Evolutionary conservation across 2,113 vertebrate species (phyloP).

Genomic region (Ciconia stormi): DNA sequence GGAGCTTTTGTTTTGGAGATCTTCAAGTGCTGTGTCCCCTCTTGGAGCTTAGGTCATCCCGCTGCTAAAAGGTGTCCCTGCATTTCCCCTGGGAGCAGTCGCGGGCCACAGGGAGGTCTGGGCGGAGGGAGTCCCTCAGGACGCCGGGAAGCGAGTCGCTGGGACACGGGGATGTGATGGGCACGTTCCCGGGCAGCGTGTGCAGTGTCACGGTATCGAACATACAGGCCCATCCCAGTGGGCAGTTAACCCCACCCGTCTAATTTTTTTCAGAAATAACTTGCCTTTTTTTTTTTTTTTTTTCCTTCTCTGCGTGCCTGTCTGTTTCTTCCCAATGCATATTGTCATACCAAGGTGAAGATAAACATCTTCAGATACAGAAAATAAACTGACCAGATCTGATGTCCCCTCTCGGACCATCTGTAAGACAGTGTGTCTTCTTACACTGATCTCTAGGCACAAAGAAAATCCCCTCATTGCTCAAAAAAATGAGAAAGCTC

Average conservation of each 20-base stretch:
- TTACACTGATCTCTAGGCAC: background rate
- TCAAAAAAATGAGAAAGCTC: background rate
- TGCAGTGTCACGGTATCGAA: accelerated
- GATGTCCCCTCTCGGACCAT: background rate
- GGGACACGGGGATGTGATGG: background rate
- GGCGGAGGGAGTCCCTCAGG: background rate
- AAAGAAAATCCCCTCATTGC: background rate
- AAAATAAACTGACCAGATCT: too few species aligned
- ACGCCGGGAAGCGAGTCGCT: background rate
- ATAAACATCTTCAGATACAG: background rate
- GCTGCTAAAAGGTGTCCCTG: background rate
- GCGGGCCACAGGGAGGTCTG: background rate
- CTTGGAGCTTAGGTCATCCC: background rate
- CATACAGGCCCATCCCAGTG: background rate
- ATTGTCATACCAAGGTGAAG: background rate
- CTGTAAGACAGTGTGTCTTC: background rate
- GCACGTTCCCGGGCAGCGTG: background rate
- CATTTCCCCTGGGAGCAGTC: background rate
- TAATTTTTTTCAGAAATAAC: too few species aligned
- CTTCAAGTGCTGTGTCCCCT: background rate
- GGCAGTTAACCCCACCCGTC: too few species aligned
- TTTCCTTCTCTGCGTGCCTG: accelerated
- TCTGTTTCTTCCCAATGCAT: background rate
- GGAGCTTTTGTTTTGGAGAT: background rate
- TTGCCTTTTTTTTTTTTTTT: background rate